These are phyloP conservation scores for Eupithecia inturbata DNA, from an alignment of 2,888 invertebrate genomes.

Conservation along the genomic window DNA sequence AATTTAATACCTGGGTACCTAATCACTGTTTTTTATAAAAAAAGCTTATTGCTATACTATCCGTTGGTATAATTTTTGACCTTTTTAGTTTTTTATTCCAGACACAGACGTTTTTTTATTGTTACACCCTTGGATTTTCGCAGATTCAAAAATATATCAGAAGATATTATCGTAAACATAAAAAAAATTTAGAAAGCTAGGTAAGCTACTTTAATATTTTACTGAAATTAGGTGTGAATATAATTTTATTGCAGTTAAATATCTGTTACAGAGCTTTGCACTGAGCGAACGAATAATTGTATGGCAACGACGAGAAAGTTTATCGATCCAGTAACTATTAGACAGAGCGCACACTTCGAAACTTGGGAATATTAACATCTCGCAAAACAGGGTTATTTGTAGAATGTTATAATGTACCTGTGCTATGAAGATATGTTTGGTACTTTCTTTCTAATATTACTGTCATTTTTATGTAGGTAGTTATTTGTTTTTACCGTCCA, in stretches of 20 bases:
- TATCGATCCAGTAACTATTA: neutral
- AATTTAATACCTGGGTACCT: no score
- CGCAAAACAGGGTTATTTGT: no score
- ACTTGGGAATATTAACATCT: neutral
- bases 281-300: neutral
- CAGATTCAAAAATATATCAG: neutral
- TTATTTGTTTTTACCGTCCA: no score
- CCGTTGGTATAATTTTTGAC: no score
- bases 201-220: neutral
- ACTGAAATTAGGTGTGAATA: neutral
- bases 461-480: no score
- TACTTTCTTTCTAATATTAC: no score
- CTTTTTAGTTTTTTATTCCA: no score
- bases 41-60: no score
- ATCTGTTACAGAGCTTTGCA: neutral
- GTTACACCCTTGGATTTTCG: neutral
- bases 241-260: neutral
- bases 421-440: no score
- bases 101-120: no score
- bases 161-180: neutral
- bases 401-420: no score
- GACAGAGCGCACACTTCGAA: neutral
- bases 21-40: no score
- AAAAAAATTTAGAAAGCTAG: neutral
- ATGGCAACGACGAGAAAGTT: neutral